Percentiles rank a stretch among this genome's conserved stretches.
These are phyloP conservation scores for Conopomorpha cramerella DNA, from an alignment of 1,140 invertebrate species.

Conservation along the genomic window DNA sequence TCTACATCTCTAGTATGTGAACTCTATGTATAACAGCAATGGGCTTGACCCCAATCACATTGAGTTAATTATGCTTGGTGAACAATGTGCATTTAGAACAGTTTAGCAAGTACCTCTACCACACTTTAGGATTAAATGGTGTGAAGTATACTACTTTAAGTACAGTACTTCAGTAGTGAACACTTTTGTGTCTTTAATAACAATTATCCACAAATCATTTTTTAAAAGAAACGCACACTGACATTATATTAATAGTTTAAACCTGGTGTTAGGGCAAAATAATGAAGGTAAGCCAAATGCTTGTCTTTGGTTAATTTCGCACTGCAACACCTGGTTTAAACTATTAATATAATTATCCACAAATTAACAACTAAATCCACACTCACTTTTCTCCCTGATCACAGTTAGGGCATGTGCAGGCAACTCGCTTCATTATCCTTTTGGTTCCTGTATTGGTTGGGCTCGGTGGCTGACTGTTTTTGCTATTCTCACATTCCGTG, in stretches of 20 bases:
- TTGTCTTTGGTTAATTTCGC: no score
- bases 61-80: no score
- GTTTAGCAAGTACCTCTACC: no score
- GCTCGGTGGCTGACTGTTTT: conserved; percentile 21
- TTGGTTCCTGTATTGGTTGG: conserved; percentile 28
- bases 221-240: not conserved
- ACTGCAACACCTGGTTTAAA: not conserved
- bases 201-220: not conserved
- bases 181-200: no score
- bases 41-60: no score
- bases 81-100: no score
- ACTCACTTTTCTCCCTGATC: conserved; percentile 80
- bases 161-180: no score
- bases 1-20: no score
- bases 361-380: not conserved
- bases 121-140: no score
- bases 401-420: conserved; percentile 97
- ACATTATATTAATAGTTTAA: not conserved
- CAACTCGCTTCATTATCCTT: conserved; percentile 71
- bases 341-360: not conserved
- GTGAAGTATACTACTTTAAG: no score
- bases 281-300: no score
- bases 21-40: no score
- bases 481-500: conserved; percentile 35
- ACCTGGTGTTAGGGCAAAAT: not conserved